Base-by-base conservation (phyloP, 2,113 vertebrate species). In the Coreoperca whiteheadi region DNA sequence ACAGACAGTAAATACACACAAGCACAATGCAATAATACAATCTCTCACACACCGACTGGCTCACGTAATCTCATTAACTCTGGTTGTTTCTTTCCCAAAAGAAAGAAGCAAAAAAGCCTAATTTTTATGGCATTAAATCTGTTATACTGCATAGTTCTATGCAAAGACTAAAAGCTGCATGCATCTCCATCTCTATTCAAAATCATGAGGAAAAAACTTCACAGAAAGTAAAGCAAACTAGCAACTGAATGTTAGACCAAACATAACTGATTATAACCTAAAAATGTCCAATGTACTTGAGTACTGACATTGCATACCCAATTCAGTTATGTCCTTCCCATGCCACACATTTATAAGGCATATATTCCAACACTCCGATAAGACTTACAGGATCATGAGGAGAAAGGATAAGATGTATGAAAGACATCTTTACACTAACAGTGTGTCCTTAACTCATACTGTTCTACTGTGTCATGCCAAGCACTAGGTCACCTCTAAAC, bases 401-500 rank as follows among this genome's bases (percentile, higher is more conserved):
- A 70, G 15, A 64, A 65, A 23, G n/a, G 41, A 81, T 30, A 51
- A 48, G 23, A 73, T 54, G 20, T 64, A 69, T n/a, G 8, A 68
- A 39, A 53, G 16, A 32, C 30, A 32, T 12, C 82, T 79, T 61
- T 63, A 60, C 30, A 30, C 63, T 46, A 41, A 66, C 34, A 69
- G 39, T 65, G 50, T 79, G 30, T 85, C 77, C 86, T 41, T 18
- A 50, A n/a, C 50, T 83, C 56, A 39, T 20, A 50, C 51, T 32
- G 48, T 74, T 91, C 18, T 93, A 93, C 93, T 92, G 93, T 88
- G 93, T 95, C 92, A 95, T 90, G 85, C 82, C 78, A 85, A 76
- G 73, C 76, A 46, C 51, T 61, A 70, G 93, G 94, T 94, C 94
- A 95, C 94, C 93, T 94, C 92, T 91, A 93, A 85, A 82, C 64